phyloP scores from a whole-genome alignment of 2,797 vertebrate genomes.

The Anas flavirostris region DNA sequence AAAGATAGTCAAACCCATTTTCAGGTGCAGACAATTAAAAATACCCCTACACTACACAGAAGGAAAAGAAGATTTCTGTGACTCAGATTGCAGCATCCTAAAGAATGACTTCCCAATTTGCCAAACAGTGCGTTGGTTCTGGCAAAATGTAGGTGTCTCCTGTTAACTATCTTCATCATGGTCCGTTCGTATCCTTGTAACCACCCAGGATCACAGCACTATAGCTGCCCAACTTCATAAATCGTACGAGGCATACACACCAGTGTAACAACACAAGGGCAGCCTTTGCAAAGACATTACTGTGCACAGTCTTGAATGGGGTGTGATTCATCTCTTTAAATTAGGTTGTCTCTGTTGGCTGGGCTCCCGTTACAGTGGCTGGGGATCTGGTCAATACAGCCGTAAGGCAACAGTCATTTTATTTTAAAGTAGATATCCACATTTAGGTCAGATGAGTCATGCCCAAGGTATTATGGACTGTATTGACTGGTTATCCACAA shows the following conservation, averaged over 20 bases:
- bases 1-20: background rate
- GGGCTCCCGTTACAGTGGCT: background rate
- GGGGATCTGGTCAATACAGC: slow-evolving; percentile 53
- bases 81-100: background rate
- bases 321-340: slow-evolving; percentile 47
- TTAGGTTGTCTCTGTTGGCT: slow-evolving; percentile 33
- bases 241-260: background rate
- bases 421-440: slow-evolving; percentile 8
- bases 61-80: background rate
- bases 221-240: background rate
- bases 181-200: background rate
- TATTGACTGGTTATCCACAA: slow-evolving; percentile 11
- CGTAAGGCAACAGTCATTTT: slow-evolving; percentile 27
- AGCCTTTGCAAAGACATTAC: background rate
- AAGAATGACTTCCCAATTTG: background rate
- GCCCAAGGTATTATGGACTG: background rate
- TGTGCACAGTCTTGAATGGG: background rate
- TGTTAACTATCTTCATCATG: background rate
- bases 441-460: slow-evolving; percentile 43
- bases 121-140: background rate
- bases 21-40: background rate
- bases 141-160: background rate
- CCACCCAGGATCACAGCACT: background rate
- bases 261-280: background rate
- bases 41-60: background rate